A percentile compares a stretch with the other conserved stretches of the same genome.
phyloP scores from a whole-genome alignment of 1,140 invertebrate species.

The Neodiprion pinetum region DNA sequence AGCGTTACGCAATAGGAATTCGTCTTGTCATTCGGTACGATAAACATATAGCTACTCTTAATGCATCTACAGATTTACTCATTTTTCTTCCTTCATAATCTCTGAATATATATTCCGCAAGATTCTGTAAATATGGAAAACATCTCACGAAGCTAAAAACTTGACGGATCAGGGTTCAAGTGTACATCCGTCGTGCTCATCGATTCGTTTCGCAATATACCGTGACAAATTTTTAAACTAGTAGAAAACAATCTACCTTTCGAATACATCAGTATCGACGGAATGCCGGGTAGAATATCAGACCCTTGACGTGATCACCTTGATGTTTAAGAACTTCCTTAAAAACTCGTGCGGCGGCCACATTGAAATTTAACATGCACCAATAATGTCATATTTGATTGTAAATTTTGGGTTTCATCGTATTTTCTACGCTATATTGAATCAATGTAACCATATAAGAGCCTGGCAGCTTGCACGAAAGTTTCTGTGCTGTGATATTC shows the following conservation, averaged over 20 bases:
- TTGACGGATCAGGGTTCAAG: neutral
- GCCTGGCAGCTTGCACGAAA: slow-evolving; percentile 8
- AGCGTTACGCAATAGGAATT: too few relatives aligned
- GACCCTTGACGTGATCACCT: neutral
- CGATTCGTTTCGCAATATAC: neutral
- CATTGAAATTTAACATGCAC: neutral
- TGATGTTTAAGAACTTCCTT: neutral
- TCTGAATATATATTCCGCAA: slow-evolving; percentile 27
- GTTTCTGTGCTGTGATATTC: slow-evolving; percentile 11
- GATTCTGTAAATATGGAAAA: slow-evolving; percentile 1
- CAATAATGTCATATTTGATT: neutral
- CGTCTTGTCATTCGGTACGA: too few relatives aligned
- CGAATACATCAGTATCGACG: neutral
- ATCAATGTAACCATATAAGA: slow-evolving; percentile 10
- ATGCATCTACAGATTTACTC: too few relatives aligned
- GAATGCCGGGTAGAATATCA: too few relatives aligned
- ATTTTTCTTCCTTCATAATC: too few relatives aligned
- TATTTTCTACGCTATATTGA: slow-evolving; percentile 15
- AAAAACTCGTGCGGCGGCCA: neutral
- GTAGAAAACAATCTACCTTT: neutral
- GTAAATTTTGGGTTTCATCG: neutral
- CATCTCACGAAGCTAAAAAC: too few relatives aligned
- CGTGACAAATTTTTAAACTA: neutral
- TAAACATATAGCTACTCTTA: too few relatives aligned
- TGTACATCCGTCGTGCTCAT: neutral